Conservation (phyloP, 2,888 invertebrate genomes). For the Dendrolimus houi region DNA sequence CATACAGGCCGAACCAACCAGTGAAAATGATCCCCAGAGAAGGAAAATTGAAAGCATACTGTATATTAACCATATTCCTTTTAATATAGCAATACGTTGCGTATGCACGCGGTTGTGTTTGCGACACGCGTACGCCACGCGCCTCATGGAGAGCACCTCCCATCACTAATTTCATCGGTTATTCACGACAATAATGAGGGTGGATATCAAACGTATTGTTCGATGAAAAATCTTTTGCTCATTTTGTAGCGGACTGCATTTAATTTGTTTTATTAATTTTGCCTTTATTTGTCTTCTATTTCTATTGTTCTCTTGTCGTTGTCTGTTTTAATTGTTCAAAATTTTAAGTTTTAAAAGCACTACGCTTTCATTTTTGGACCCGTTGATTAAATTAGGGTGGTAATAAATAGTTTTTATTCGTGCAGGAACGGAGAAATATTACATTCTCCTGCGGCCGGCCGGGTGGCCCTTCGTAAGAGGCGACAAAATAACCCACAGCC, state of each 20-base stretch:
- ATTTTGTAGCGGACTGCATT: conserved; percentile 31
- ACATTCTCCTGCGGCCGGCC: too few species aligned
- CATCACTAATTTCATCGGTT: conserved; percentile 25
- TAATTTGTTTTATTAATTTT: conserved; percentile 25
- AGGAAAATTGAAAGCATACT: conserved; percentile 3
- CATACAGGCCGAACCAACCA: too few species aligned
- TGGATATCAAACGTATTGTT: conserved; percentile 21
- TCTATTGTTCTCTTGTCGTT: too few species aligned
- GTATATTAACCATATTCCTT: conserved; percentile 48
- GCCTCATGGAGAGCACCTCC: conserved; percentile 40
- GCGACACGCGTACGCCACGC: conserved; percentile 40
- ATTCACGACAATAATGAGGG: conserved; percentile 14
- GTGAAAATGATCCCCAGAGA: too few species aligned
- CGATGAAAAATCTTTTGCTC: conserved; percentile 40
- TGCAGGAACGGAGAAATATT: too few species aligned
- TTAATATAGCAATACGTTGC: conserved; percentile 54
- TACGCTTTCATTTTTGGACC: too few species aligned
- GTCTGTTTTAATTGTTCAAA: too few species aligned
- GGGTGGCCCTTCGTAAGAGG: too few species aligned
- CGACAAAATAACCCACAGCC: too few species aligned
- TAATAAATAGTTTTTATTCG: too few species aligned
- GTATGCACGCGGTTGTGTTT: conserved; percentile 51
- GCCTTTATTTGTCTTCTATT: conserved; percentile 2
- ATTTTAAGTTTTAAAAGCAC: too few species aligned
- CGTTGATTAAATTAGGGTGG: too few species aligned